Evolutionary conservation across 2,797 vertebrate species (phyloP), one percentile per base, ranked within the genome.

Genomic region (Catostomus latipinnis): DNA sequence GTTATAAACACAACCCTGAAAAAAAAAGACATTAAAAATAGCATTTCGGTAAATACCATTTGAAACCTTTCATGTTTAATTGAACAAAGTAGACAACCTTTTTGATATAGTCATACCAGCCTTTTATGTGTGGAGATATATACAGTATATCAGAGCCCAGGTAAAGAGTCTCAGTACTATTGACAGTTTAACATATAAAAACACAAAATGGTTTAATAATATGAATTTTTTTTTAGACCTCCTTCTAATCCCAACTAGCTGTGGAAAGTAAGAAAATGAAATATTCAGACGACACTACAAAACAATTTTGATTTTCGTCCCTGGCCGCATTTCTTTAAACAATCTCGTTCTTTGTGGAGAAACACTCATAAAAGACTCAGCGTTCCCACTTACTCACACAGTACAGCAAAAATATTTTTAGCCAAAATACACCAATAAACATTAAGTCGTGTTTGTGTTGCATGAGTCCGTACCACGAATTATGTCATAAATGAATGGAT

Each of bases 401-500:
- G 66, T 84, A 90, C 84, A 89, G 71, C 74, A 61, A 77, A 77
- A 53, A 69, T 85, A 86, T 88, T 85, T 84, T 86, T 87, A 83
- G 76, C 85, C 72, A 87, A 90, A 88, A 78, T 57, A 74, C 11
- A 50, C 77, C 85, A 90, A 88, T 86, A 88, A 90, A 90, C 89
- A 88, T 84, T 46, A 84, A 87, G 88, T 84, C 71, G 86, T 92
- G 91, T 92, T 93, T 92, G 88, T 92, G 90, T 90, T 89, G 88
- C 89, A 84, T 73, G 83, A 54, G 77, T 88, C 88, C 89, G 66
- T 86, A 92, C 92, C 91, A 86, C 93, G 88, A 88, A 89, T 83
- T 88, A 82, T 90, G 90, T 84, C 88, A 91, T 90, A 89, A 91
- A 88, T 88, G 85, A 91, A 87, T 77, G 89, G 87, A 82, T 81